Base-by-base conservation (phyloP, 2,113 vertebrate genomes). In the Gnathochromis pfefferi region DNA sequence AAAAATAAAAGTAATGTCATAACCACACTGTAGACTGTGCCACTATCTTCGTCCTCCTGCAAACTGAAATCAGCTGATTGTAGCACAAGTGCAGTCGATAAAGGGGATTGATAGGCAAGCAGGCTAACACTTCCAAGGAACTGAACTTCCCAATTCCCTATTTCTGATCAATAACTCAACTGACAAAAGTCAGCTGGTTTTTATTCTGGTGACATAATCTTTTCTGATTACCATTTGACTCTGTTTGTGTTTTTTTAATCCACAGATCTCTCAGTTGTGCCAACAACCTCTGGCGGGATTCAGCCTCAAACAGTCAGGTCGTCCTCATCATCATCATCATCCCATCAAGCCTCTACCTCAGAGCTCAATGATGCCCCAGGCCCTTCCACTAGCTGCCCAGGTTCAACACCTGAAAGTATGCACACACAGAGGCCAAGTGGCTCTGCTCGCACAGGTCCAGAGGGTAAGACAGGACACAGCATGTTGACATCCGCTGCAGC, bases 211-310 rank as follows among this genome's bases (percentile, higher is more conserved):
- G 7, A 49, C n/a, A 7, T 68, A 4, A 7, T 17, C 16, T 21
- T 53, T 28, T 63, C 42, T 75, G 12, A 83, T 51, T 45, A 75
- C 40, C 40, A 19, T 5, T 2, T 23, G 5, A 21, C 12, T 47
- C 31, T 70, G 13, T 16, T 17, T 6, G 12, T 28, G n/a, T 23
- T 35, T 57, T 68, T 19, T 19, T 33, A 28, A 49, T 75, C 88
- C 82, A 5, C 90, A 99, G 99, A 99, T 94, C 97, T 98, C 7
- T 97, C 98, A 87, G 97, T 99, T 88, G 97, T 99, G 96, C 97
- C 98, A 96, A 97, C 97, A 90, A 97, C 98, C 6, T 98, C 98
- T 92, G 92, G 96, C 55, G 96, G 97, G 93, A 93, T 94, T 95
- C 97, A 97, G 87, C 94, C 97, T 3, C 98, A 97, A 91, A 95